Evolutionary conservation across 37 sponge, comb jelly and placozoan species (phyloP).

Genomic region (Geodia barretti): DNA sequence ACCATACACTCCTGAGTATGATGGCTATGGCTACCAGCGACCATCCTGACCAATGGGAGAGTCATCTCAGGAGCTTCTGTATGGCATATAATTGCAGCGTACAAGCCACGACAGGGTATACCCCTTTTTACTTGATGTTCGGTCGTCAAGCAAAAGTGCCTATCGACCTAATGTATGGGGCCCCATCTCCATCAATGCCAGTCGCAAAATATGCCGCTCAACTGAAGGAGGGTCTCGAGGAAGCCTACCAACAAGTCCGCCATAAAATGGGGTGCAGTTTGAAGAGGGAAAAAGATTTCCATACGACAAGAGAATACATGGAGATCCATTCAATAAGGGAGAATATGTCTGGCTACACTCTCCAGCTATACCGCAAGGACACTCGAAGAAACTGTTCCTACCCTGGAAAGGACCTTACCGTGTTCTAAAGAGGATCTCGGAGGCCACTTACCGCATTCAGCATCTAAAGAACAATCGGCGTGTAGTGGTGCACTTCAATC

Average conservation of each 20-base stretch:
- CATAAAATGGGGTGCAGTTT: background rate
- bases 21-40: constrained; percentile 12
- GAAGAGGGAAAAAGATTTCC: constrained; percentile 13
- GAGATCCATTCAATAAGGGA: too few relatives aligned
- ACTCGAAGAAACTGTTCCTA: too few relatives aligned
- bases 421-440: too few relatives aligned
- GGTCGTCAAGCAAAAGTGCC: constrained; percentile 41
- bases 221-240: constrained; percentile 7
- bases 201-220: constrained; percentile 18
- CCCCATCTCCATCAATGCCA: background rate
- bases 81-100: constrained; percentile 34
- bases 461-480: too few relatives aligned
- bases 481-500: too few relatives aligned
- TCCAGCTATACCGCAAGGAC: too few relatives aligned
- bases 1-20: constrained; percentile 29
- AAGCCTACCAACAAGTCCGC: constrained; percentile 14
- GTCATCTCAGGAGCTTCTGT: constrained; percentile 7
- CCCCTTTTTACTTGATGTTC: constrained; percentile 44
- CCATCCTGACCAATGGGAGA: constrained; percentile 5
- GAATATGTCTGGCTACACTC: too few relatives aligned
- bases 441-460: too few relatives aligned
- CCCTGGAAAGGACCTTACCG: too few relatives aligned
- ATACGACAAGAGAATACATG: constrained; percentile 24
- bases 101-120: constrained; percentile 32
- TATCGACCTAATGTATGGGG: constrained; percentile 23